Percentiles rank a stretch among this genome's conserved stretches.
Conservation (phyloP, 2,113 vertebrate species). For the Brachirus orientalis region DNA sequence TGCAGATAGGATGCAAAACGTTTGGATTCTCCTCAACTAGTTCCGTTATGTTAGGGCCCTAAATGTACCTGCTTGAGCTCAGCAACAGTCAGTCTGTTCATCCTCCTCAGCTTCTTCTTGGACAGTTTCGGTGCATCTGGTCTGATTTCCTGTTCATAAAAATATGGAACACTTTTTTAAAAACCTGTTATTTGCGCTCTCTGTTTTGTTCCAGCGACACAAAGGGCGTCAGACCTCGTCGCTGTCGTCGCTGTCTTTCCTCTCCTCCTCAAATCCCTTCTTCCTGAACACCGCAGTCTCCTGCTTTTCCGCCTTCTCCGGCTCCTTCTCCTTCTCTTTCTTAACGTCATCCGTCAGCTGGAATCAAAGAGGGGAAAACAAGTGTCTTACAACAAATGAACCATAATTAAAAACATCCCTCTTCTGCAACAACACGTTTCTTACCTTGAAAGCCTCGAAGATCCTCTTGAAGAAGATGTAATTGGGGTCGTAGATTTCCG, state of each 20-base stretch:
- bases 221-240: constrained; percentile 71
- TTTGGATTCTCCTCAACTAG: no score
- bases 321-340: constrained; percentile 94
- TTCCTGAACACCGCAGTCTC: constrained; percentile 84
- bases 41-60: not conserved
- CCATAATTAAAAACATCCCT: not conserved
- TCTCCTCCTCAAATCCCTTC: constrained; percentile 89
- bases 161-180: not conserved
- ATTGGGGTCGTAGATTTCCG: constrained; percentile 91
- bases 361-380: accelerated
- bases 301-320: constrained; percentile 86
- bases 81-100: constrained; percentile 94
- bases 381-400: not conserved
- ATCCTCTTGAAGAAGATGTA: constrained; percentile 95
- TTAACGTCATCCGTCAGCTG: constrained; percentile 93
- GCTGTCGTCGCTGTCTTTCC: constrained; percentile 89
- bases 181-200: not conserved
- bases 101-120: constrained; percentile 94
- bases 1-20: no score
- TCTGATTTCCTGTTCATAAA: constrained; percentile 81
- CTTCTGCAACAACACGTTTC: not conserved
- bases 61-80: constrained; percentile 92
- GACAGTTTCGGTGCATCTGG: constrained; percentile 90
- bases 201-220: not conserved
- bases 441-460: constrained; percentile 93